Base-by-base conservation (phyloP, 2,797 vertebrate genomes). In the Muscicapa comitata region DNA sequence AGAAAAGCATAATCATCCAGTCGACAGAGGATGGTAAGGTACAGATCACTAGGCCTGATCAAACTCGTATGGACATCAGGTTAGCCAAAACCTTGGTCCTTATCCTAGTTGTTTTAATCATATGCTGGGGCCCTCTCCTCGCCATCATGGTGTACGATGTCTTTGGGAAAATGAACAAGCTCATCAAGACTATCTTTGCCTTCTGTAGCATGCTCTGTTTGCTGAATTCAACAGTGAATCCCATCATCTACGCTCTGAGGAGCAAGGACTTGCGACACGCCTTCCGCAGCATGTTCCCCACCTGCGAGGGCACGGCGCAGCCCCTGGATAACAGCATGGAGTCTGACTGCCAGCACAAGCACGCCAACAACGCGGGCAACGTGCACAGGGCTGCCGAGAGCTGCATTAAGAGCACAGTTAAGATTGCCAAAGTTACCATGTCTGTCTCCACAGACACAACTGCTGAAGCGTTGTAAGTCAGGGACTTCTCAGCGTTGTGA, bases 361-460 rank as follows among this genome's bases (percentile, higher is more conserved):
- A 98, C 3, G 96, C 98, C 71, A 98, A 99, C 97, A 99, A 99
- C 16, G 66, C 98, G 3, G 98, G 98, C 76, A 99, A 98, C 10
- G 98, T 99, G 95, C 98, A 99, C 95, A 98, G 99, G 97, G 99
- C 99, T 28, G 99, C 99, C 0, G 99, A 99, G 96, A 99, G 99
- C 98, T 99, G 99, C 81, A 99, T 99, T 97, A 99, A 99, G 98
- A 99, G 99, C 98, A 99, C 99, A 96, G 99, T 99, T 98, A 99
- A 99, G 99, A 99, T 99, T 96, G 99, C 99, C 99, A 99, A 99
- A 99, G 99, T 99, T 96, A 99, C 99, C 88, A 99, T 99, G 98
- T 99, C 99, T 89, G 99, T 99, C 92, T 99, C 99, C 35, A 99
- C 99, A n/a, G 99, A 99, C 97, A 99, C 99, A 8, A 99, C 99